Evolutionary conservation across 2,888 invertebrate species (phyloP), one percentile per base, ranked within the genome.

Genomic region (Hetaerina titia): DNA sequence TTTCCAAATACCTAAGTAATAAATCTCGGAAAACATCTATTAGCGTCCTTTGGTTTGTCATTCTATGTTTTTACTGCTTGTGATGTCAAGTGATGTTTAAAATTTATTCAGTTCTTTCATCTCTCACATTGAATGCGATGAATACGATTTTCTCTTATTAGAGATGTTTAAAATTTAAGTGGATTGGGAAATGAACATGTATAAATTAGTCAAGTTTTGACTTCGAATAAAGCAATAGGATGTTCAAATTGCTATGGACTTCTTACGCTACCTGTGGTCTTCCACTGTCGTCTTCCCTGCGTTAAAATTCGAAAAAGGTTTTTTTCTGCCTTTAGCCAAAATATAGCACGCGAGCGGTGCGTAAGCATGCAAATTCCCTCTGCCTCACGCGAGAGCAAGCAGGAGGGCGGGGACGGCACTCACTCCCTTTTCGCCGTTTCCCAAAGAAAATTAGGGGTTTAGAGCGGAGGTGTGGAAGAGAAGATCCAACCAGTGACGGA

Each of bases 361-460:
- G 81, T 81, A 31, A 81, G 81, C 81, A 31, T 31, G 81, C 81
- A 31, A 31, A 31, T 81, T 25, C 81, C 31, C 81, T 31, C 6
- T 31, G 81, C 69, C 69, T 81, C 81, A 81, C 81, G 81, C 81
- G 25, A 81, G 81, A 81, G 13, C 25, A 31, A 13, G 31, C 81
- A 81, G 31, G 81, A 69, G 8, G 69, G 13, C 25, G 81, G 81
- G 81, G 81, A 11, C 25, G 31, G 81, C 13, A 22, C 25, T 11
- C 45, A 45, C 1, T 81, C 22, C 11, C 31, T 81, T 81, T 81
- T 81, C 15, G 13, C n/a, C 81, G 25, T 81, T 81, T 81, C 15
- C 81, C 31, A 15, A 81, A 81, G 81, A 81, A 81, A 81, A 81
- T 81, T 81, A 81, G 60, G 81, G 81, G 81, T 31, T 81, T 81